phyloP scores from a whole-genome alignment of 1,140 invertebrate genomes.

The Caerostris darwini region DNA sequence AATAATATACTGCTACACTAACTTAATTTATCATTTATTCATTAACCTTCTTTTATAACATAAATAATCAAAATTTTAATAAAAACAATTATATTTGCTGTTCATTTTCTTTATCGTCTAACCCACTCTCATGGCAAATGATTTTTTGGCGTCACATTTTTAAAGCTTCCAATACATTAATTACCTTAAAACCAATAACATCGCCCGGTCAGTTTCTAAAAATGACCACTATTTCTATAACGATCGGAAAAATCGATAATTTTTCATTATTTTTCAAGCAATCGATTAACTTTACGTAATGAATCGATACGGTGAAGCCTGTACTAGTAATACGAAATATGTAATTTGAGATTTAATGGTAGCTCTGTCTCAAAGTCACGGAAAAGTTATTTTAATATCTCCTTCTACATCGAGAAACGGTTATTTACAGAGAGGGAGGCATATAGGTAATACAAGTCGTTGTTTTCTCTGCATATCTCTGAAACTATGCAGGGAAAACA shows the following conservation, averaged over 20 bases:
- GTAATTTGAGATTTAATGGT: slow-evolving; percentile 31
- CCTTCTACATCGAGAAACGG: background rate
- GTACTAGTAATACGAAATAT: slow-evolving; percentile 9
- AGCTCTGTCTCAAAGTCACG: background rate
- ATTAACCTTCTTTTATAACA: too few species aligned
- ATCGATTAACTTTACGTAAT: slow-evolving; percentile 51
- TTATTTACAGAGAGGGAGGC: background rate
- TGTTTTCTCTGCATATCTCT: too few species aligned
- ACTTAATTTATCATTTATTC: too few species aligned
- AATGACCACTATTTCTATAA: slow-evolving; percentile 32
- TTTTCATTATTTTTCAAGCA: slow-evolving; percentile 66
- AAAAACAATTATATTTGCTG: too few species aligned
- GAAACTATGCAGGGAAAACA: too few species aligned
- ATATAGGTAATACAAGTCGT: too few species aligned
- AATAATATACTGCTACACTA: too few species aligned
- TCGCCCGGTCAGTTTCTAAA: slow-evolving; percentile 11
- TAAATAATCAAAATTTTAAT: too few species aligned
- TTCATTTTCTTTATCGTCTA: too few species aligned
- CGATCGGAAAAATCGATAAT: slow-evolving; percentile 57
- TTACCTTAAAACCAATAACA: slow-evolving; percentile 25
- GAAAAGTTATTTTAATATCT: slow-evolving; percentile 12
- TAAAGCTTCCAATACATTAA: background rate
- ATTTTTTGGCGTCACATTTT: background rate
- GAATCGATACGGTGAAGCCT: slow-evolving; percentile 45
- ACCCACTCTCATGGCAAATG: too few species aligned